These are phyloP conservation scores for Drosophila biarmipes DNA, from an alignment of 1,140 invertebrate species.

Conservation along the genomic window DNA sequence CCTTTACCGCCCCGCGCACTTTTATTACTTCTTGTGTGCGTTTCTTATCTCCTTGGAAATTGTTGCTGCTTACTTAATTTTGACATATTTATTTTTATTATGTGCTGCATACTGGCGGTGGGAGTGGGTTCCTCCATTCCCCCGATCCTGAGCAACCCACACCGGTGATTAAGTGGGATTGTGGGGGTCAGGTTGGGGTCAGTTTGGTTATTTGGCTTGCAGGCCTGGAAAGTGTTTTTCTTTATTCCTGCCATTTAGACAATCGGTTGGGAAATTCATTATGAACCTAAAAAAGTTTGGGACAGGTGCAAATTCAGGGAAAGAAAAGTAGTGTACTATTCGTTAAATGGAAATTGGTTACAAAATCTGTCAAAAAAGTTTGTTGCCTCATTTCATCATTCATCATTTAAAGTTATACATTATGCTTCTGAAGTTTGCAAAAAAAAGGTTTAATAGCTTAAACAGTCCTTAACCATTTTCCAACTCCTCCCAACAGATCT, in stretches of 20 bases:
- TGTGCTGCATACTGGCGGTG: conserved; percentile 32
- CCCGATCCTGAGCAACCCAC: background rate
- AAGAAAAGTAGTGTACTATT: no score
- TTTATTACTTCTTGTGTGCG: conserved; percentile 38
- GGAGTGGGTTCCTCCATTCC: background rate
- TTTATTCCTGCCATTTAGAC: background rate
- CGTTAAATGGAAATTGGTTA: no score
- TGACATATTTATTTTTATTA: conserved; percentile 77
- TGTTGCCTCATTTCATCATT: no score
- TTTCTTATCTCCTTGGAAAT: conserved; percentile 48
- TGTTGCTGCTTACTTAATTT: conserved; percentile 74
- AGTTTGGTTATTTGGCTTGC: conserved; percentile 13
- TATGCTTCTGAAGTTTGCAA: no score
- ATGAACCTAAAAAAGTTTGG: background rate
- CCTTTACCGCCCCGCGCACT: background rate
- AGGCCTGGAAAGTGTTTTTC: conserved; percentile 8
- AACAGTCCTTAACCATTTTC: background rate
- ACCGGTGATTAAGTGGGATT: conserved; percentile 20
- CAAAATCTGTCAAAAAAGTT: no score
- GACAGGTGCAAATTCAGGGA: background rate
- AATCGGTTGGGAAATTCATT: conserved; percentile 11
- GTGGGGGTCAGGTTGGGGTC: conserved; percentile 33
- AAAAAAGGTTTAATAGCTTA: background rate
- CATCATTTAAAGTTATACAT: no score
- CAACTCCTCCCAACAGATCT: conserved; percentile 4